These are phyloP conservation scores for Holocentrus rufus DNA, from an alignment of 2,797 vertebrate genomes.

Conservation along the genomic window DNA sequence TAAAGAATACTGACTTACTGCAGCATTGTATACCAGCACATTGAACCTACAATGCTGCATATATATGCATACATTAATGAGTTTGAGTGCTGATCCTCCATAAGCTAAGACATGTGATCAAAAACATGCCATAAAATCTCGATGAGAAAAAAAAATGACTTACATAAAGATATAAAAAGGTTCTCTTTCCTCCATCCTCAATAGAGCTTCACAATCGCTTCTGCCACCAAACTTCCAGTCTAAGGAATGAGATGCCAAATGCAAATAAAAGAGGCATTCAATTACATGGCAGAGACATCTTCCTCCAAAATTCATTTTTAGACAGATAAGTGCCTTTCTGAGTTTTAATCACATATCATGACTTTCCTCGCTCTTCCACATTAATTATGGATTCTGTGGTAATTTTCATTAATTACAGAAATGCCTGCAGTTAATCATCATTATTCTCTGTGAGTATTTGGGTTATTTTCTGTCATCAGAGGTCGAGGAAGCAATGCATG, in stretches of 20 bases:
- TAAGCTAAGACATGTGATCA: neutral
- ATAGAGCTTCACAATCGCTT: slow-evolving; percentile 33
- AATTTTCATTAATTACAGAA: slow-evolving; percentile 81
- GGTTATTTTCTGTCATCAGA: slow-evolving; percentile 69
- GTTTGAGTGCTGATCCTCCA: no score
- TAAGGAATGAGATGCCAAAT: slow-evolving; percentile 28
- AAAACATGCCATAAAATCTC: neutral
- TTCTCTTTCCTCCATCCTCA: slow-evolving; percentile 16
- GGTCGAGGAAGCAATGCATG: slow-evolving; percentile 62
- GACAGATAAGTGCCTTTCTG: slow-evolving; percentile 63
- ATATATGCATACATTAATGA: no score
- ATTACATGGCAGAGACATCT: slow-evolving; percentile 46
- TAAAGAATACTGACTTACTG: neutral
- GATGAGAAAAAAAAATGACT: no score
- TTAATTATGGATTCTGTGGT: slow-evolving; percentile 78
- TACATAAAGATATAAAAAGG: neutral
- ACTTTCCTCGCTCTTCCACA: slow-evolving; percentile 71
- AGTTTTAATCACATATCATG: slow-evolving; percentile 67
- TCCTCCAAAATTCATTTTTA: slow-evolving; percentile 59
- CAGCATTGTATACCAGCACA: neutral
- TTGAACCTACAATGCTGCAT: neutral
- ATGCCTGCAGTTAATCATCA: slow-evolving; percentile 79
- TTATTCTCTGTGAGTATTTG: slow-evolving; percentile 70
- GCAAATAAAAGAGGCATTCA: slow-evolving; percentile 34
- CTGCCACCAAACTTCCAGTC: slow-evolving; percentile 20